A percentile compares a stretch with the other conserved stretches of the same genome.
phyloP scores from a whole-genome alignment of 1,140 invertebrate species.

The Caenorhabditis inopinata region DNA sequence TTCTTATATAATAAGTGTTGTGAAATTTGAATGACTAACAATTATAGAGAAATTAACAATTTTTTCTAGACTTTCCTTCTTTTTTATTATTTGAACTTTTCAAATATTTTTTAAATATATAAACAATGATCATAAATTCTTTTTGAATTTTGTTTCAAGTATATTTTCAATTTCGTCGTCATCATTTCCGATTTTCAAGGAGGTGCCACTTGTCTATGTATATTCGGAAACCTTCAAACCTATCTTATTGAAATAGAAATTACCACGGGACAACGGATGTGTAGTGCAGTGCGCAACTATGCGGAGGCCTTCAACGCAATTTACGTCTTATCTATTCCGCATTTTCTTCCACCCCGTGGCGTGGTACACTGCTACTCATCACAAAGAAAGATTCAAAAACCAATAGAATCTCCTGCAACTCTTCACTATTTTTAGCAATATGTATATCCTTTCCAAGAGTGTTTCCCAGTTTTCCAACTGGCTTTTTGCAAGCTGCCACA shows the following conservation, averaged over 20 bases:
- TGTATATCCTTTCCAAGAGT: neutral
- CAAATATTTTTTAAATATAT: too few species aligned
- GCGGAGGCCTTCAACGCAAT: constrained; percentile 23
- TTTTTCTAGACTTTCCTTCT: too few species aligned
- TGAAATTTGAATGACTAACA: too few species aligned
- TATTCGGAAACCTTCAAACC: neutral
- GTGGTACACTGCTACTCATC: constrained; percentile 3
- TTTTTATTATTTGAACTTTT: too few species aligned
- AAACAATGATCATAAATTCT: too few species aligned
- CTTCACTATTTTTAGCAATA: too few species aligned
- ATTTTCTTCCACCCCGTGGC: neutral
- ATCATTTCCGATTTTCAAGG: neutral
- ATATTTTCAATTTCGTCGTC: neutral
- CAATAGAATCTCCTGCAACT: neutral
- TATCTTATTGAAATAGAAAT: neutral
- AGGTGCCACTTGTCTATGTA: neutral
- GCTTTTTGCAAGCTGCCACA: neutral
- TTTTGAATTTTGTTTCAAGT: neutral
- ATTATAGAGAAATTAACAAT: too few species aligned
- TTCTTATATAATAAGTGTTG: too few species aligned
- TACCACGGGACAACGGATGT: neutral
- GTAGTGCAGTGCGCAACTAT: neutral
- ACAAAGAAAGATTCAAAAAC: neutral
- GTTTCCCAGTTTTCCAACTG: neutral
- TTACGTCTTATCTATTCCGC: constrained; percentile 32